phyloP scores from a whole-genome alignment of 2,797 vertebrate species.

The Enteromius thamalakanensis region DNA sequence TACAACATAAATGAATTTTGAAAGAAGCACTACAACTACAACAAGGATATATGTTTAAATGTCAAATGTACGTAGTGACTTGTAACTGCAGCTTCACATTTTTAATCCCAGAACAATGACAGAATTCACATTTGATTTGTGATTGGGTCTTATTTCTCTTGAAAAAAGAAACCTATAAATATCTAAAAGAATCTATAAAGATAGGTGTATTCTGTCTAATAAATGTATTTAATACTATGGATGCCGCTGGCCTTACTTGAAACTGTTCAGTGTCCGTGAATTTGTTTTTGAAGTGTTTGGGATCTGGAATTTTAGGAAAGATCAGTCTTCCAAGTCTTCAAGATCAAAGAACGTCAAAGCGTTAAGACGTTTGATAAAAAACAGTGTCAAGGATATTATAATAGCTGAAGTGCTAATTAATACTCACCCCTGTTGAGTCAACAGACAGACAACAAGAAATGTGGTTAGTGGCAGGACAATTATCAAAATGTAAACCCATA shows the following conservation, averaged over 20 bases:
- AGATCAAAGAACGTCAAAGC: conserved; percentile 36
- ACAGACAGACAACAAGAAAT: conserved; percentile 63
- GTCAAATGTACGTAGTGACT: background rate
- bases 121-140: background rate
- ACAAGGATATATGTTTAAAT: background rate
- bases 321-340: conserved; percentile 71
- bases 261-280: conserved; percentile 76
- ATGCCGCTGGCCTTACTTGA: conserved; percentile 69
- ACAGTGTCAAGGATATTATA: background rate
- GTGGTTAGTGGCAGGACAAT: conserved; percentile 55
- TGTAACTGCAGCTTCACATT: background rate
- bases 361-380: conserved; percentile 7
- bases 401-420: conserved; percentile 5
- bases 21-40: background rate
- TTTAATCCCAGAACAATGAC: background rate
- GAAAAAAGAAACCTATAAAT: background rate
- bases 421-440: conserved; percentile 71
- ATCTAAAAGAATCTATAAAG: background rate
- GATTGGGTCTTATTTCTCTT: background rate
- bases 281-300: conserved; percentile 70
- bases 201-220: background rate
- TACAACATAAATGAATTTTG: background rate
- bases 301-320: conserved; percentile 77
- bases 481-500: conserved; percentile 58
- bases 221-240: background rate